Percentiles rank a stretch among this genome's conserved stretches.
Evolutionary conservation across 2,113 vertebrate genomes (phyloP).

Genomic region (Osmerus eperlanus): DNA sequence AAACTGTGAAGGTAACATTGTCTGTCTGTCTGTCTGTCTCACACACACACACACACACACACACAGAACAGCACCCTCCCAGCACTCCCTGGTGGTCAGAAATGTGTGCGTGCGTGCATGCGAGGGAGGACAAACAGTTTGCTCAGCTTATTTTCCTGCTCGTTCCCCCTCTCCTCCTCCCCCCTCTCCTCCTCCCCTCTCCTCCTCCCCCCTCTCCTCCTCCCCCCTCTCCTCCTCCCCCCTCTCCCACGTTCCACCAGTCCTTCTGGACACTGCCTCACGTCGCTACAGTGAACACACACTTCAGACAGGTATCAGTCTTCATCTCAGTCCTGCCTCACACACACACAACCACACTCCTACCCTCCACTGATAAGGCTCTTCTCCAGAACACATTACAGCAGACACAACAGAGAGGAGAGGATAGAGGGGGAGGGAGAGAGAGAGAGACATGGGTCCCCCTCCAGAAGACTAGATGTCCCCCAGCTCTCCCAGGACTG

Average conservation of each 20-base stretch:
- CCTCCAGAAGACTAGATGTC: constrained; percentile 32
- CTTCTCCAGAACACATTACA: too few species aligned
- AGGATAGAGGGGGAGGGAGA: constrained; percentile 13
- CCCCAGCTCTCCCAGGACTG: constrained; percentile 44
- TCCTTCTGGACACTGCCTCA: constrained; percentile 18
- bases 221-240: too few species aligned
- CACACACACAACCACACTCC: neutral
- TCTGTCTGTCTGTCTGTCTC: too few species aligned
- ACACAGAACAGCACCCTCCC: too few species aligned
- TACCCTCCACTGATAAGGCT: neutral
- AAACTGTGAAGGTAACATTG: too few species aligned
- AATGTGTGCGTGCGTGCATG: neutral
- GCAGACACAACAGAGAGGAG: too few species aligned
- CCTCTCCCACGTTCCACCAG: neutral
- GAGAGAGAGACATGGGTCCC: constrained; percentile 30
- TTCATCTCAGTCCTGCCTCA: constrained; percentile 4
- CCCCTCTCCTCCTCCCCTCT: neutral
- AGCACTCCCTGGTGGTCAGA: neutral
- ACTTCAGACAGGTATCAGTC: too few species aligned
- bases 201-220: too few species aligned
- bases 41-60: too few species aligned
- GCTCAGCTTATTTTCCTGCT: constrained; percentile 10
- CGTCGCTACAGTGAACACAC: too few species aligned
- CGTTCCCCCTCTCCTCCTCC: neutral
- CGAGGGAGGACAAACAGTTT: neutral